Evolutionary conservation across 2,888 invertebrate species (phyloP).

Genomic region (Girardia tigrina): DNA sequence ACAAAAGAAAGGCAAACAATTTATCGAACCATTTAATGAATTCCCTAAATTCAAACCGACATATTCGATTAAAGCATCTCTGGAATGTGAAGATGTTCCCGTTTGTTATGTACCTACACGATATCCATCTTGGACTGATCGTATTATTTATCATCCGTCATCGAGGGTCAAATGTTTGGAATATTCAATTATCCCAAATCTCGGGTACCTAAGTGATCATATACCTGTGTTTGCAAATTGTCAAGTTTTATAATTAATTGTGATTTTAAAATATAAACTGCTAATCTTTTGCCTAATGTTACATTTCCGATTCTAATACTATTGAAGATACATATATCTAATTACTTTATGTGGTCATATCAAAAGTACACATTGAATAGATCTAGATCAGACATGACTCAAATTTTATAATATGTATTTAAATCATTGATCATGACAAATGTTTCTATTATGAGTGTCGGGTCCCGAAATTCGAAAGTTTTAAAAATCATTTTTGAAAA

Average conservation of each 20-base stretch:
- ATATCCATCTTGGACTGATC: slow-evolving; percentile 1
- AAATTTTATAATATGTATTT: too few relatives aligned
- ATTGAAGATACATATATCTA: too few relatives aligned
- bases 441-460: too few relatives aligned
- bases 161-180: background rate
- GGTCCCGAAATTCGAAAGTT: too few relatives aligned
- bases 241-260: background rate
- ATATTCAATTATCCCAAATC: background rate
- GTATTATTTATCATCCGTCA: background rate
- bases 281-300: too few relatives aligned
- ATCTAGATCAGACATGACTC: too few relatives aligned
- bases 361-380: too few relatives aligned
- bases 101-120: background rate
- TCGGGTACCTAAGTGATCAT: background rate
- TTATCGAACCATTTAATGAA: slow-evolving; percentile 18
- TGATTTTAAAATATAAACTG: too few relatives aligned
- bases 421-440: too few relatives aligned
- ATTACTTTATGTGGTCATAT: too few relatives aligned
- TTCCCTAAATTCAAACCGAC: background rate
- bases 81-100: background rate
- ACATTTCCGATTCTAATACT: too few relatives aligned
- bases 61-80: background rate
- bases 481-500: too few relatives aligned
- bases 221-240: background rate
- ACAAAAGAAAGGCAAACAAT: background rate